phyloP scores from a whole-genome alignment of 2,797 vertebrate genomes.

The Synaphobranchus kaupii region DNA sequence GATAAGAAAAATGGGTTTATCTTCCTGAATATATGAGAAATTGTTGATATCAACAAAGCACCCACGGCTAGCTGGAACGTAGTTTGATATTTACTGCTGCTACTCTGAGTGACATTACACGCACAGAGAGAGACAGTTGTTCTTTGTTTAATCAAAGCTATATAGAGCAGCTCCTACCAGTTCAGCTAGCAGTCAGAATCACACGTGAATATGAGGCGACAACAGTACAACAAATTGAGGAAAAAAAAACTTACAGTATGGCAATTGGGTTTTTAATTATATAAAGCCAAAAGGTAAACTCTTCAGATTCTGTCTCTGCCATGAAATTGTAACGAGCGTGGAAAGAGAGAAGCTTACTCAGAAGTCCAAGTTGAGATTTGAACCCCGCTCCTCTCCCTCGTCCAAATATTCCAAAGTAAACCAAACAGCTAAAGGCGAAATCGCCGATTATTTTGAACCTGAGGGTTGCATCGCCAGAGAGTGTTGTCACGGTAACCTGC shows the following conservation, averaged over 20 bases:
- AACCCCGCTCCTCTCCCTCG: too few relatives aligned
- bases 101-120: neutral
- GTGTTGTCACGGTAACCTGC: too few relatives aligned
- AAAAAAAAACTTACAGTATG: neutral
- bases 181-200: neutral
- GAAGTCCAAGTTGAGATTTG: too few relatives aligned
- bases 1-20: neutral
- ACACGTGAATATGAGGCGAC: neutral
- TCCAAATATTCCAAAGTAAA: too few relatives aligned
- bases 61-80: neutral
- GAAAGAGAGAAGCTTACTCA: too few relatives aligned
- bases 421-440: too few relatives aligned
- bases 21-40: conserved; percentile 4
- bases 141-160: neutral
- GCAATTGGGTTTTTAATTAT: neutral
- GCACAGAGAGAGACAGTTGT: neutral
- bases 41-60: neutral
- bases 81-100: conserved; percentile 4
- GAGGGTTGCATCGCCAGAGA: too few relatives aligned
- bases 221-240: neutral
- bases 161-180: neutral
- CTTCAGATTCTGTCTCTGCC: too few relatives aligned
- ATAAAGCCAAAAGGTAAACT: neutral
- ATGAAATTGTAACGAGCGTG: too few relatives aligned
- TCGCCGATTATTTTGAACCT: too few relatives aligned